Evolutionary conservation across 2,888 invertebrate species (phyloP).

Genomic region (Lasioglossum calceatum): DNA sequence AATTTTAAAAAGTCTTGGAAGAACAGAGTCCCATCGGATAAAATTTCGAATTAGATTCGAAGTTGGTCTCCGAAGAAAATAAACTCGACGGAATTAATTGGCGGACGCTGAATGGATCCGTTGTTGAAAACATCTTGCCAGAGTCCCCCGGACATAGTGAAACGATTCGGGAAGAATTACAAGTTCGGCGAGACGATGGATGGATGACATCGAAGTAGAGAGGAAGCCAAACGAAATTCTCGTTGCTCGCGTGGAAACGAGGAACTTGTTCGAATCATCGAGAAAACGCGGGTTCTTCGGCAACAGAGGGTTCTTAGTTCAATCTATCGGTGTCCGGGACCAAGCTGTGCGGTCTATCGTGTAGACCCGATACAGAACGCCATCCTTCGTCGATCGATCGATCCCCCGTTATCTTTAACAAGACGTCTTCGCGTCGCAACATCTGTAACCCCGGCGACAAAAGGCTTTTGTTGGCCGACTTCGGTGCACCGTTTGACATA

Average conservation of each 20-base stretch:
- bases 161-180: conserved; percentile 13
- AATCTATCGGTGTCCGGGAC: conserved; percentile 30
- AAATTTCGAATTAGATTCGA: not conserved
- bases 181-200: not conserved
- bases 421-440: conserved; percentile 30
- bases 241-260: conserved; percentile 6
- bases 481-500: conserved; percentile 20
- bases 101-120: not conserved
- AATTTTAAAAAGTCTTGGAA: too few relatives aligned
- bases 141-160: not conserved
- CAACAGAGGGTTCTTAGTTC: conserved; percentile 13
- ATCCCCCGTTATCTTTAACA: conserved; percentile 26
- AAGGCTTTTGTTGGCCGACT: conserved; percentile 36
- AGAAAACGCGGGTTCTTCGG: not conserved
- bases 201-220: conserved; percentile 14
- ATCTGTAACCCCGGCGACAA: conserved; percentile 29
- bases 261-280: conserved; percentile 16
- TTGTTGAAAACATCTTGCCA: not conserved
- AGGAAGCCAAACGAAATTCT: conserved; percentile 9
- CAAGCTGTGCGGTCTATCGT: not conserved
- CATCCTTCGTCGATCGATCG: conserved; percentile 41
- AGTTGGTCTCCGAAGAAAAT: not conserved
- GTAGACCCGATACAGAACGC: conserved; percentile 20
- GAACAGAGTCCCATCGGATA: not conserved
- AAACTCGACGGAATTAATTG: not conserved